Percentiles rank a stretch among this genome's conserved stretches.
phyloP scores from a whole-genome alignment of 2,113 vertebrate genomes.

The Gallinago media region DNA sequence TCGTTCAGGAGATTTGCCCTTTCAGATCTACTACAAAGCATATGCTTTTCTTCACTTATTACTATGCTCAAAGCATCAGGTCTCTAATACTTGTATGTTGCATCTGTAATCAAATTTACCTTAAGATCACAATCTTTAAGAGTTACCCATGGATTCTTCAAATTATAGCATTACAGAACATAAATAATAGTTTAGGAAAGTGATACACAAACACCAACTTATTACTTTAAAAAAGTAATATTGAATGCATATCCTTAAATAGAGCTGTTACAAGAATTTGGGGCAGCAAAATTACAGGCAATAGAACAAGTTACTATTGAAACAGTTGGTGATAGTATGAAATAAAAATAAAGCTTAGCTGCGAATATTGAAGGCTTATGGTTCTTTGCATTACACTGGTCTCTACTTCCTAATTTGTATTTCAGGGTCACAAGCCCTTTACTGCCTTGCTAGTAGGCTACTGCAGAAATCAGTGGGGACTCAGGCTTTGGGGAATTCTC shows the following conservation, averaged over 20 bases:
- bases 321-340: neutral
- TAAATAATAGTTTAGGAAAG: neutral
- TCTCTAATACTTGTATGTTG: neutral
- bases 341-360: neutral
- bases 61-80: neutral
- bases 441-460: neutral
- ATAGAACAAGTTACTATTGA: neutral
- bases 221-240: neutral
- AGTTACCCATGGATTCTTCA: neutral
- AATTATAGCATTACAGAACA: neutral
- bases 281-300: neutral
- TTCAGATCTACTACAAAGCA: neutral
- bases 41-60: neutral
- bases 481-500: neutral
- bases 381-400: neutral
- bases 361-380: neutral
- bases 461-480: neutral
- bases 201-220: neutral
- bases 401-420: neutral
- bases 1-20: neutral
- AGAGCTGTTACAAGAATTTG: neutral
- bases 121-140: neutral
- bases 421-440: neutral
- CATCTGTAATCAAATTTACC: neutral
- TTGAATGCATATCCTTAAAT: neutral